These are phyloP conservation scores for Polylopha cassiicola DNA, from an alignment of 2,888 invertebrate species.

Conservation along the genomic window DNA sequence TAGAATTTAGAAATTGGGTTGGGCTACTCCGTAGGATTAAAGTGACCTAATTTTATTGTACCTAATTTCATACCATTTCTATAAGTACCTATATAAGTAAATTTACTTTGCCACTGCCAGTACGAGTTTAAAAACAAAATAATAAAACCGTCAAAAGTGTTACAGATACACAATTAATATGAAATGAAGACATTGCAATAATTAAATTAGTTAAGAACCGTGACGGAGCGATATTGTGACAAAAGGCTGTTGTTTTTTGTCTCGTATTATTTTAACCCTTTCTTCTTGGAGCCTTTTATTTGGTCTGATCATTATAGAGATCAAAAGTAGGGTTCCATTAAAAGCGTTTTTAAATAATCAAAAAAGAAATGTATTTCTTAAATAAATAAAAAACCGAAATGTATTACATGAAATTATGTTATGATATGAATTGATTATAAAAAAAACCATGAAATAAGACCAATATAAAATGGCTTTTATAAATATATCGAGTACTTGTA, in stretches of 20 bases:
- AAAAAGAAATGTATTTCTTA: no score
- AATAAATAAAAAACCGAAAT: no score
- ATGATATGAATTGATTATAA: no score
- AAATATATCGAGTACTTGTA: no score
- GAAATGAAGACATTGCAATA: constrained; percentile 25
- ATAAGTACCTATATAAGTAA: neutral
- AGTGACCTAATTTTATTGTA: no score
- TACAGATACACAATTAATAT: constrained; percentile 24
- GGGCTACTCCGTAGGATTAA: no score
- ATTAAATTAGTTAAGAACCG: constrained; percentile 34
- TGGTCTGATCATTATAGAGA: constrained; percentile 10
- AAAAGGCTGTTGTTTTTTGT: constrained; percentile 20
- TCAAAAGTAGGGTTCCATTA: constrained; percentile 17
- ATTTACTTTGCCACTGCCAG: constrained; percentile 3
- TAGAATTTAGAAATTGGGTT: no score
- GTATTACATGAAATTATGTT: no score
- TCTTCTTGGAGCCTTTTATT: constrained; percentile 7
- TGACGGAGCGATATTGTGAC: constrained; percentile 26
- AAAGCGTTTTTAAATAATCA: neutral
- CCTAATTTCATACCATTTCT: neutral
- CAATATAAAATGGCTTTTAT: no score
- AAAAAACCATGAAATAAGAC: no score
- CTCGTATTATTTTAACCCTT: constrained; percentile 13
- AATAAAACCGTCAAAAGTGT: constrained; percentile 6
- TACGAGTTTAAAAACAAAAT: constrained; percentile 3